Percentiles rank a stretch among this genome's conserved stretches.
These are phyloP conservation scores for Trichomalopsis sarcophagae DNA, from an alignment of 1,140 invertebrate genomes.

Conservation along the genomic window DNA sequence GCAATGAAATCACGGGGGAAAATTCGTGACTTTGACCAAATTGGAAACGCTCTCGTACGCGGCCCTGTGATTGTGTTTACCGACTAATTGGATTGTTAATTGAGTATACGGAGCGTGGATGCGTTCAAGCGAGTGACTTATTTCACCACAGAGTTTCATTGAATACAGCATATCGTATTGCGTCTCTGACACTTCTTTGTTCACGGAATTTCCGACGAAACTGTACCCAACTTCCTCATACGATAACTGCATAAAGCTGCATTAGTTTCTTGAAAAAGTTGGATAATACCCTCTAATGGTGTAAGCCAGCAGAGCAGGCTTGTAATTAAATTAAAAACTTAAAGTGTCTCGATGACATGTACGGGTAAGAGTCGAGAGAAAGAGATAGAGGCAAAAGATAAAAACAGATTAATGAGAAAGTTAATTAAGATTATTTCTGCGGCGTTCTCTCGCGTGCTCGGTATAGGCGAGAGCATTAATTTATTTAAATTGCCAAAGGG, in stretches of 20 bases:
- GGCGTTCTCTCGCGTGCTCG: background rate
- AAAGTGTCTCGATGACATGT: too few species aligned
- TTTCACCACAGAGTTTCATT: too few species aligned
- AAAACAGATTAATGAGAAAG: constrained; percentile 21
- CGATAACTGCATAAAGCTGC: too few species aligned
- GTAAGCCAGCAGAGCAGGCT: background rate
- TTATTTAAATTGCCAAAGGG: constrained; percentile 21
- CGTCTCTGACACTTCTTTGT: too few species aligned
- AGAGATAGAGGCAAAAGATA: background rate
- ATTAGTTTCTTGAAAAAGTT: background rate
- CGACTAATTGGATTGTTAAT: background rate
- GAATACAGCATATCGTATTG: too few species aligned
- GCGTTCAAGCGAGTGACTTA: too few species aligned
- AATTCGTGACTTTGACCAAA: constrained; percentile 14
- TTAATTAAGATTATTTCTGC: constrained; percentile 25
- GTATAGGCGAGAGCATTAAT: background rate
- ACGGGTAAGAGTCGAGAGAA: background rate
- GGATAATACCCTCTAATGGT: background rate
- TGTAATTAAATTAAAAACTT: background rate
- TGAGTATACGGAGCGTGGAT: background rate
- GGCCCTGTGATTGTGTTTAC: background rate
- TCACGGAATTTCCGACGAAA: too few species aligned
- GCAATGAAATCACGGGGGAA: constrained; percentile 8
- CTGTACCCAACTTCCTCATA: too few species aligned
- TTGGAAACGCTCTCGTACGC: background rate